Conservation (phyloP, 2,888 invertebrate genomes). For the Agrochola macilenta region DNA sequence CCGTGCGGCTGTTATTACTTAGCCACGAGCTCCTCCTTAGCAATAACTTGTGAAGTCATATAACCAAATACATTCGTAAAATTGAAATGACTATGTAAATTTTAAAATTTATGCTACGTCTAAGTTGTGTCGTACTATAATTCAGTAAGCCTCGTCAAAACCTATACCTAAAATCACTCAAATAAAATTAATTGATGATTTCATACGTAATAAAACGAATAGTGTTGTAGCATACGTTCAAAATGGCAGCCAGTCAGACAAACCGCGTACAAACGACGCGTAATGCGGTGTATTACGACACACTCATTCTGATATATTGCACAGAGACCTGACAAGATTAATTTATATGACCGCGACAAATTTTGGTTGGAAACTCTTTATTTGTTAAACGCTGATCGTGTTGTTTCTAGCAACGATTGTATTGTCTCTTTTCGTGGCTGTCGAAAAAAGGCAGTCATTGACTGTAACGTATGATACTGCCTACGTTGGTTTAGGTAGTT, state of each 20-base stretch:
- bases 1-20: too few relatives aligned
- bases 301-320: conserved; percentile 73
- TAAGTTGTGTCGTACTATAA: too few relatives aligned
- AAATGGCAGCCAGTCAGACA: conserved; percentile 59
- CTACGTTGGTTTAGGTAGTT: too few relatives aligned
- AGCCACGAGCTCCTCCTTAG: too few relatives aligned
- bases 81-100: too few relatives aligned
- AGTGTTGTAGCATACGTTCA: conserved; percentile 23
- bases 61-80: too few relatives aligned
- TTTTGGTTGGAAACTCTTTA: conserved; percentile 55
- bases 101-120: too few relatives aligned
- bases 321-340: conserved; percentile 69
- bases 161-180: background rate
- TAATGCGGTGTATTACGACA: conserved; percentile 71
- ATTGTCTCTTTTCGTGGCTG: background rate
- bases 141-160: background rate
- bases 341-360: conserved; percentile 64
- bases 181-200: conserved; percentile 19
- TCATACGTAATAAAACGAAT: conserved; percentile 24
- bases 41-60: too few relatives aligned
- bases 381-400: conserved; percentile 36
- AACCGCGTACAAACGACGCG: conserved; percentile 70
- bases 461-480: too few relatives aligned
- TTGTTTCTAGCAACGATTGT: background rate
- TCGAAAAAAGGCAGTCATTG: background rate